A percentile compares a stretch with the other conserved stretches of the same genome.
Evolutionary conservation across 2,113 vertebrate species (phyloP).

Genomic region (Psittacus erithacus): DNA sequence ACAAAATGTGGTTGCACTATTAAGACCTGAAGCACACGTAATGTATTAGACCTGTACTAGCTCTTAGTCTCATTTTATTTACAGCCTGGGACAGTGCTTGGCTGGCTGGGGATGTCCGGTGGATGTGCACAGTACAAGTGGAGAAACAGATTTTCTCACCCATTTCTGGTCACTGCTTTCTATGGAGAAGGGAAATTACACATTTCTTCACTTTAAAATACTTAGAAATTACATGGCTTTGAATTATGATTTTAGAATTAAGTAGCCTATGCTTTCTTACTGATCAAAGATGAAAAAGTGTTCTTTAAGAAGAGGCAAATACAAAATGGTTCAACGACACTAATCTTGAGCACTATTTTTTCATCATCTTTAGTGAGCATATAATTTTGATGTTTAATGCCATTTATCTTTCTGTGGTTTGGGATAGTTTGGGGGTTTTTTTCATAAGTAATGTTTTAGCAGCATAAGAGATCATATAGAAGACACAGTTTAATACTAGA

Average conservation of each 20-base stretch:
- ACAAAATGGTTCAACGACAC: not conserved
- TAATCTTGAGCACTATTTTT: not conserved
- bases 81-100: not conserved
- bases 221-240: not conserved
- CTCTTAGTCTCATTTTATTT: not conserved
- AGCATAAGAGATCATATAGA: not conserved
- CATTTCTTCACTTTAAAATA: not conserved
- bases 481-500: not conserved
- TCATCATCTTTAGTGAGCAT: not conserved
- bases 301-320: not conserved
- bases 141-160: not conserved
- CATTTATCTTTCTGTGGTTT: not conserved
- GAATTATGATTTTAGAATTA: not conserved
- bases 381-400: not conserved
- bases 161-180: not conserved
- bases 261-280: not conserved
- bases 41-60: not conserved
- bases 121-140: fast-evolving
- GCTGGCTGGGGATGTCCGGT: not conserved
- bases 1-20: not conserved
- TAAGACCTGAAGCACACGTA: not conserved
- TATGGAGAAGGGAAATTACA: not conserved
- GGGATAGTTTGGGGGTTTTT: not conserved
- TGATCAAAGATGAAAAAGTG: not conserved
- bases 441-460: not conserved